A percentile compares a stretch with the other conserved stretches of the same genome.
Evolutionary conservation across 2,888 invertebrate genomes (phyloP).

Genomic region (Julus scandinavius): DNA sequence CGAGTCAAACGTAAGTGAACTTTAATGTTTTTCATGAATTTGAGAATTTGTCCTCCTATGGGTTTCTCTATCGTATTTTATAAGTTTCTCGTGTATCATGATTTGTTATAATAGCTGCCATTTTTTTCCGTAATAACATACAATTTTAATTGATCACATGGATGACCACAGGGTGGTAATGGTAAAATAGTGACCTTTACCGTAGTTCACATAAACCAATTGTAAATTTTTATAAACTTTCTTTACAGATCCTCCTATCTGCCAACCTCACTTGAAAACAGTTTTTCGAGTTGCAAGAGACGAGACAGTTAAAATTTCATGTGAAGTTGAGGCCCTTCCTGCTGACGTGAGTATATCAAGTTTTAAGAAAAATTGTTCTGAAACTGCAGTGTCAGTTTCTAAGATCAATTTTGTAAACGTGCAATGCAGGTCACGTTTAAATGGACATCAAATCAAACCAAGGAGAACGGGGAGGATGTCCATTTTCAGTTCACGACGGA

Average conservation of each 20-base stretch:
- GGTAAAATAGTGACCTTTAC: no score
- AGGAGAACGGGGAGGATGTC: conserved; percentile 29
- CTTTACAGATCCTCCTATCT: conserved; percentile 59
- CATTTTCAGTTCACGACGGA: conserved; percentile 46
- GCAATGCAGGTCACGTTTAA: conserved; percentile 50
- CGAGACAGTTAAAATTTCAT: conserved; percentile 59
- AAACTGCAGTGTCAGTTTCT: not conserved
- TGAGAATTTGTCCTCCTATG: no score
- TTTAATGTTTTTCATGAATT: conserved; percentile 5
- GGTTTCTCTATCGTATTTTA: no score
- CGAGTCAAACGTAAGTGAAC: conserved; percentile 61
- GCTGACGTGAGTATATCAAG: conserved; percentile 58
- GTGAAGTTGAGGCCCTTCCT: conserved; percentile 61
- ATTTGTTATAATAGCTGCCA: no score
- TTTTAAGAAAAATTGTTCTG: not conserved
- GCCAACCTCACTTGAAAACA: conserved; percentile 59
- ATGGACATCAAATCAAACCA: conserved; percentile 54
- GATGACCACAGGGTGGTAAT: no score
- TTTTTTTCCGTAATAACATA: no score
- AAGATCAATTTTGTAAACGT: not conserved
- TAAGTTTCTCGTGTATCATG: no score
- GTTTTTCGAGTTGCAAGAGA: conserved; percentile 60
- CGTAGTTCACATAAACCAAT: no score
- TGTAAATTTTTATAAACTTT: not conserved
- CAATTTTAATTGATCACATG: no score